These are phyloP conservation scores for Limnephilus auricula DNA, from an alignment of 2,888 invertebrate species.

Conservation along the genomic window DNA sequence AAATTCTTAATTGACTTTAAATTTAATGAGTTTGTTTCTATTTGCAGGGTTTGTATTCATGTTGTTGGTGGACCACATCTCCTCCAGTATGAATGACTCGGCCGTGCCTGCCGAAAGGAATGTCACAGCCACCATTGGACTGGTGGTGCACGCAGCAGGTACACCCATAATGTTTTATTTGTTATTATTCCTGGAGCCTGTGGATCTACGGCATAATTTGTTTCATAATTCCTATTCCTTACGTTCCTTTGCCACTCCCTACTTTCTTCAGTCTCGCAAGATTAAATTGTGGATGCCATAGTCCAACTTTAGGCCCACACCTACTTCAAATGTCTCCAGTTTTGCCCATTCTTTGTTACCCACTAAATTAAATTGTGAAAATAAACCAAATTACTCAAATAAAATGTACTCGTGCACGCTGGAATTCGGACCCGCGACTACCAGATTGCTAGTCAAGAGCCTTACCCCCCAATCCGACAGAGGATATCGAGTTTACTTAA, in stretches of 20 bases:
- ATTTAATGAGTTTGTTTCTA: not conserved
- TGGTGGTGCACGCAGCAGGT: conserved; percentile 98
- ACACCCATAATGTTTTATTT: conserved; percentile 66
- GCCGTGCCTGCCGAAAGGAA: conserved; percentile 82
- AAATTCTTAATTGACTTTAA: not conserved
- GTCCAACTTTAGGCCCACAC: not conserved
- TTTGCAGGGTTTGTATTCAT: conserved; percentile 93
- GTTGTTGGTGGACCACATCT: conserved; percentile 95
- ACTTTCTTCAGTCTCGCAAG: not conserved
- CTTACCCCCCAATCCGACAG: too few relatives aligned
- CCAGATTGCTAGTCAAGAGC: too few relatives aligned
- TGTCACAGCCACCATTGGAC: conserved; percentile 95
- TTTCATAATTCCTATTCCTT: not conserved
- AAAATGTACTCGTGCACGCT: too few relatives aligned
- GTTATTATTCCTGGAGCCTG: not conserved
- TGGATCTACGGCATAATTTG: not conserved
- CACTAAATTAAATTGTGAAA: not conserved
- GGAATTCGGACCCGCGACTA: too few relatives aligned
- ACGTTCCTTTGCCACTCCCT: not conserved
- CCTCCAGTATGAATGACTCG: conserved; percentile 78
- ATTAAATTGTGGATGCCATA: not conserved
- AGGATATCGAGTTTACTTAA: too few relatives aligned
- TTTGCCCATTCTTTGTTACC: not conserved
- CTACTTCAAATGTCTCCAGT: not conserved
- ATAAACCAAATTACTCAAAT: too few relatives aligned